phyloP scores from a whole-genome alignment of 2,113 vertebrate species.

The Tupaia tana region DNA sequence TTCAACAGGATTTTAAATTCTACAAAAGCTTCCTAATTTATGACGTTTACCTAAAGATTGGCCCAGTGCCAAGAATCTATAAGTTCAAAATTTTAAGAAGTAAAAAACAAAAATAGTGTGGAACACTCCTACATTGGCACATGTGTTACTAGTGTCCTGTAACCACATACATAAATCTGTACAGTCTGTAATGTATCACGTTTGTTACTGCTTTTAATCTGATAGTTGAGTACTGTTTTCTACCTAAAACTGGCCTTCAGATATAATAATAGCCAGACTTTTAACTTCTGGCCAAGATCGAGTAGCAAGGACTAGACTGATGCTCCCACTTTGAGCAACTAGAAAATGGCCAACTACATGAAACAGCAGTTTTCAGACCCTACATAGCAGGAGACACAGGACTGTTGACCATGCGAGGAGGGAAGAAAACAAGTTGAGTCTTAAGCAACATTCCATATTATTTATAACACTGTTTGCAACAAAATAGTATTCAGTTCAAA shows the following conservation, averaged over 20 bases:
- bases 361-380: background rate
- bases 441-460: conserved; percentile 25
- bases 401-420: background rate
- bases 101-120: conserved; percentile 33
- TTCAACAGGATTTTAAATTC: conserved; percentile 44
- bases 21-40: conserved; percentile 53
- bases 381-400: background rate
- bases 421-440: background rate
- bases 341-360: background rate
- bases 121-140: background rate
- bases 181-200: background rate
- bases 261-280: background rate
- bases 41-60: conserved; percentile 40
- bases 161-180: background rate
- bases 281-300: conserved; percentile 3
- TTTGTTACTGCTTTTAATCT: conserved; percentile 5
- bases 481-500: conserved; percentile 12
- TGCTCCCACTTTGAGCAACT: background rate
- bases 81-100: conserved; percentile 43
- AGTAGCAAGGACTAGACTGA: background rate
- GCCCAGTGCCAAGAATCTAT: background rate
- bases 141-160: conserved; percentile 8
- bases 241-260: background rate
- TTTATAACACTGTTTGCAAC: background rate
- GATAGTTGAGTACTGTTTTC: background rate